Conservation (phyloP, 2,797 vertebrate genomes). For the Hypotaenidia philippensis region DNA sequence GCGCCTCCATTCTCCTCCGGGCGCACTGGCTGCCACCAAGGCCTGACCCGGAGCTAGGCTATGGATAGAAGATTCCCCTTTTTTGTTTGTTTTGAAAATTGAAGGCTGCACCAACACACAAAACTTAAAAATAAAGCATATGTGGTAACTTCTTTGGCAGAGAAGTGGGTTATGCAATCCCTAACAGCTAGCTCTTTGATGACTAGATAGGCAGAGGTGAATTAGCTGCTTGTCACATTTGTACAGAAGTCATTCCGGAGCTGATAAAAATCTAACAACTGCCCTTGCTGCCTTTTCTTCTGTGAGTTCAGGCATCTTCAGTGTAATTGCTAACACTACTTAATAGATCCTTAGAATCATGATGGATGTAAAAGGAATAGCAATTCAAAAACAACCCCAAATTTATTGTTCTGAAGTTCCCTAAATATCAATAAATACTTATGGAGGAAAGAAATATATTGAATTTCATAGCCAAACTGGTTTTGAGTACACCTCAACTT, state of each 20-base stretch:
- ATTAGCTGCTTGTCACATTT: not conserved
- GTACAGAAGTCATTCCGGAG: not conserved
- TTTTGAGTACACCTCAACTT: not conserved
- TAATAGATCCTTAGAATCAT: not conserved
- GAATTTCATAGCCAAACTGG: not conserved
- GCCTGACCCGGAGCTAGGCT: not conserved
- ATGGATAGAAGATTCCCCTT: not conserved
- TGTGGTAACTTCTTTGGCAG: not conserved
- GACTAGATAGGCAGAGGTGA: not conserved
- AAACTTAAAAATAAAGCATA: not conserved
- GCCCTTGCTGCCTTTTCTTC: not conserved
- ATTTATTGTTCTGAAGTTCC: not conserved
- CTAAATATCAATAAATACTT: not conserved
- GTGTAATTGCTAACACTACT: not conserved
- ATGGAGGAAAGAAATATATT: not conserved
- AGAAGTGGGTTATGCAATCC: not conserved
- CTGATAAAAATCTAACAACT: not conserved
- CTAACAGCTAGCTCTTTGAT: not conserved
- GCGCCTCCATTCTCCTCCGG: not conserved
- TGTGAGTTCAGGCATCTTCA: not conserved
- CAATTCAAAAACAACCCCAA: not conserved
- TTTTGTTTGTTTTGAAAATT: not conserved
- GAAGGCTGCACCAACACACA: not conserved
- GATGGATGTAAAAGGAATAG: not conserved
- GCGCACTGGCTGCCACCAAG: not conserved